Evolutionary conservation across 2,888 invertebrate species (phyloP), one percentile per base, ranked within the genome.

Genomic region (Hydropsyche betteni): DNA sequence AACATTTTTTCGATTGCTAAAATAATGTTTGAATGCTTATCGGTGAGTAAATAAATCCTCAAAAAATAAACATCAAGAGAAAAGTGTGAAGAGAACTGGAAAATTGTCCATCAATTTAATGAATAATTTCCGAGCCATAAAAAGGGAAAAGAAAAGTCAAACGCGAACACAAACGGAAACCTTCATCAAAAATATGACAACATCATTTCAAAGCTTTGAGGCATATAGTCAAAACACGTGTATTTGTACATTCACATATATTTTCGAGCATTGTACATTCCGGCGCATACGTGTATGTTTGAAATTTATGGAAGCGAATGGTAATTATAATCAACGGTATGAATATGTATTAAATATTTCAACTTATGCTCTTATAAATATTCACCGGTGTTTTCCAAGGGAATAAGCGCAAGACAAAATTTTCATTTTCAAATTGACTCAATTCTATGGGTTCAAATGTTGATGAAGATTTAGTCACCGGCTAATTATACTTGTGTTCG

Each of bases 111-210:
- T 64, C 34, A 64, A 64, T 64, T 64, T 64, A 64, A 64, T 36
- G 64, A 64, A 64, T 64, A 64, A 64, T 64, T 64, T 64, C 64
- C 64, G 34, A 24, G 36, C 36, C 16, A 64, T 33, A 36, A 36
- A n/a, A 64, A 64, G 10, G 36, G 8, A 64, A 34, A 36, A 64
- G 34, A 33, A 36, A 64, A 64, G 64, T 36, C 58, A 64, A 64
- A 64, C 4, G 64, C 34, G 58, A 24, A 58, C 14, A 12, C 64
- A 64, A 64, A 64, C 36, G 64, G 36, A 64, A 64, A 64, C 36
- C 64, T 64, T 36, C 34, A 64, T 64, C 36, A 64, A 64, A 64
- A 64, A 64, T 12, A 64, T 64, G 64, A 64, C 64, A 64, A 64
- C 34, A 64, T 34, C 64, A 36, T 58, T 58, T 24, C 16, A 58